Evolutionary conservation across 2,797 vertebrate genomes (phyloP).

Genomic region (Eutrigla gurnardus): DNA sequence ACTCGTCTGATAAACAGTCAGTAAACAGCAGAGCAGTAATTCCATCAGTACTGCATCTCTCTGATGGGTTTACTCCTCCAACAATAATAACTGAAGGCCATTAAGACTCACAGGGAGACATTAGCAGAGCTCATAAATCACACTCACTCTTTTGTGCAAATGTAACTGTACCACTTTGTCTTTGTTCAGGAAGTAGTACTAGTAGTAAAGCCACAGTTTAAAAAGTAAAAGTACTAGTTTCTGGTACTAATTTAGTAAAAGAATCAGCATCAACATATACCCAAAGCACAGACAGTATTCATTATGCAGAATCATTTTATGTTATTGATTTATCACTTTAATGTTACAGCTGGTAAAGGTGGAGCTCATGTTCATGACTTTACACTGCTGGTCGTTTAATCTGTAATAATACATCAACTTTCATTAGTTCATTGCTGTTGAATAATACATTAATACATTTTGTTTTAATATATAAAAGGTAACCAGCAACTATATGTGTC

Average conservation of each 20-base stretch:
- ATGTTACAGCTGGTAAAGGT: background rate
- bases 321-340: background rate
- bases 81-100: conserved; percentile 5
- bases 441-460: background rate
- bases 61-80: conserved; percentile 26
- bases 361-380: background rate
- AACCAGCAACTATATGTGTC: background rate
- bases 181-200: background rate
- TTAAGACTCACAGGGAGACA: conserved; percentile 9
- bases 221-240: background rate
- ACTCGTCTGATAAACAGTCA: background rate
- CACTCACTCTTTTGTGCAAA: background rate
- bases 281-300: background rate
- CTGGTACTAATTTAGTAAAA: background rate
- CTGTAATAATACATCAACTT: background rate
- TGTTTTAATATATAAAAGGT: background rate
- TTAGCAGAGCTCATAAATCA: conserved; percentile 23
- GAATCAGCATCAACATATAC: background rate
- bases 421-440: background rate
- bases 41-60: background rate
- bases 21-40: background rate
- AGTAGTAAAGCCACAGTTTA: too few relatives aligned
- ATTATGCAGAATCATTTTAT: background rate
- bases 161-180: background rate
- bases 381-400: background rate